Base-by-base conservation (phyloP, 1,140 invertebrate species). In the Armadillidium nasatum region DNA sequence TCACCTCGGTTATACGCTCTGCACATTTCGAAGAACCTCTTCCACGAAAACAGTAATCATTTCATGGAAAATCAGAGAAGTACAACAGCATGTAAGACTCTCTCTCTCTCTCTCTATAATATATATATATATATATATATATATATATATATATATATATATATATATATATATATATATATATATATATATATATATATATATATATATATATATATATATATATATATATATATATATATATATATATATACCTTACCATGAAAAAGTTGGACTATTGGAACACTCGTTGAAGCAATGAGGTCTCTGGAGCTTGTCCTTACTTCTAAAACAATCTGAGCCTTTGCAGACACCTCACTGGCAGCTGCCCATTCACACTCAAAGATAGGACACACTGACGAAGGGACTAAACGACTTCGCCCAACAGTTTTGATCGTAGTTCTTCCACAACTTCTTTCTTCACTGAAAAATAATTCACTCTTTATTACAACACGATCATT, bases 301-400 rank as follows among this genome's bases (percentile, higher is more conserved):
- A 76, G 76, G 13, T 78, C 76, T 44, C 76, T 75, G 50, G 76
- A 78, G 10, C 73, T 74, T 50, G 79, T 74, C 50, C 75, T 54
- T 33, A 78, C 73, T 33, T 76, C 79, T 4, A 78, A 22, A 11
- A 77, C 71, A 7, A 77, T 23, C 21, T 69, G 10, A 13, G 74
- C 79, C 33, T 72, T 72, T 9, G 69, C 44, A 43, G 76, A 73
- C 11, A 72, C 71, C 43, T 76, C 79, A 68, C 67, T 45, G 13
- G 73, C 76, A 9, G 73, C 73, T 11, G 66, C 66, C 74, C 77
- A 78, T 15, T 76, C 76, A 77, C 75, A 78, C 10, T 76, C 74
- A 46, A 78, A 80, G 19, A 73, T 74, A 33, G 74, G 77, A 22
- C 71, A 78, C 19, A 70, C 73, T 19, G 60, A 78, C 3, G 75